A percentile compares a stretch with the other conserved stretches of the same genome.
phyloP scores from a whole-genome alignment of 64 coral and sea anemone genomes.

The Acropora tenuis region DNA sequence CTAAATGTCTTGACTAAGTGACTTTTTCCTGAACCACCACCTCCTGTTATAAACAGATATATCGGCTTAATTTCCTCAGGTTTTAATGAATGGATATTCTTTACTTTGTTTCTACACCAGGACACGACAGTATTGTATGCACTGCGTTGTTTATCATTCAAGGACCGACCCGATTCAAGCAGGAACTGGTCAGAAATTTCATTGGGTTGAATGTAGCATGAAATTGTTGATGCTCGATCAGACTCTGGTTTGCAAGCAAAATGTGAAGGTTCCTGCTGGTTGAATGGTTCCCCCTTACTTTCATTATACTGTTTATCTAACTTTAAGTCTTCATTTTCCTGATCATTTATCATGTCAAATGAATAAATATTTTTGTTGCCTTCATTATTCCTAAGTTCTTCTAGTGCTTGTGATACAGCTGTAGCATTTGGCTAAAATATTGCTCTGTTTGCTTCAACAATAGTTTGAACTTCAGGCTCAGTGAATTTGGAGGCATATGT shows the following conservation, averaged over 20 bases:
- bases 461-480: slow-evolving; percentile 26
- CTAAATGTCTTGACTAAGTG: slow-evolving; percentile 50
- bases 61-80: no score
- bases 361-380: slow-evolving; percentile 28
- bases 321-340: slow-evolving; percentile 50
- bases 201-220: no score
- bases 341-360: slow-evolving; percentile 44
- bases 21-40: slow-evolving; percentile 44
- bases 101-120: no score
- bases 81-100: no score
- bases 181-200: no score
- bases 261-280: slow-evolving; percentile 23
- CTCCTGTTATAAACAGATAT: slow-evolving; percentile 19
- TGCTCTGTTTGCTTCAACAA: slow-evolving; percentile 33
- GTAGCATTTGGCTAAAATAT: slow-evolving; percentile 41
- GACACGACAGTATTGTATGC: no score
- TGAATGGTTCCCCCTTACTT: slow-evolving; percentile 19
- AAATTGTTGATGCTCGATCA: no score
- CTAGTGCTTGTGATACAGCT: slow-evolving; percentile 41
- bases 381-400: slow-evolving; percentile 37
- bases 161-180: no score
- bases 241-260: not conserved
- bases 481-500: slow-evolving; percentile 54
- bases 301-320: not conserved
- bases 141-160: no score